Percentiles rank a stretch among this genome's conserved stretches.
Evolutionary conservation across 2,888 invertebrate species (phyloP).

Genomic region (Odontothrips loti): DNA sequence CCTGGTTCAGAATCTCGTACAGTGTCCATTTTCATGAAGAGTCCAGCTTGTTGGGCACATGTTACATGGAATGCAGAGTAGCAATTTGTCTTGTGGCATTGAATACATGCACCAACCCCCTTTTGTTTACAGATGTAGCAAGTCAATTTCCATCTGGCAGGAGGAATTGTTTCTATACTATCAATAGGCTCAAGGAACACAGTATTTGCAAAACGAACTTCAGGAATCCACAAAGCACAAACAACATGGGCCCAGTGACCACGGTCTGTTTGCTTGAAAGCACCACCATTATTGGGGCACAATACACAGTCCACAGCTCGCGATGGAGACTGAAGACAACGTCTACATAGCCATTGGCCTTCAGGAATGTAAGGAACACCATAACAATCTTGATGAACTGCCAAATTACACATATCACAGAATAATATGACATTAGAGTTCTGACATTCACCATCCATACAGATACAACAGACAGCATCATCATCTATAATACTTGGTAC

Average conservation of each 20-base stretch:
- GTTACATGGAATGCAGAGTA: slow-evolving; percentile 99
- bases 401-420: slow-evolving; percentile 99
- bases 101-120: slow-evolving; percentile 93
- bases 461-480: slow-evolving; percentile 98
- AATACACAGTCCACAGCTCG: slow-evolving; percentile 94
- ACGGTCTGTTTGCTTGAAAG: slow-evolving; percentile 96
- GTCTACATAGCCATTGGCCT: slow-evolving; percentile 95
- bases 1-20: slow-evolving; percentile 56
- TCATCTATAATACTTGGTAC: slow-evolving; percentile 81
- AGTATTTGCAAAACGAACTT: slow-evolving; percentile 96
- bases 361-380: slow-evolving; percentile 97
- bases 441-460: slow-evolving; percentile 97
- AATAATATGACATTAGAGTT: slow-evolving; percentile 98
- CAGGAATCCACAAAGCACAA: slow-evolving; percentile 98
- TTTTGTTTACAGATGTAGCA: slow-evolving; percentile 95
- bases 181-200: slow-evolving; percentile 96
- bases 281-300: slow-evolving; percentile 96
- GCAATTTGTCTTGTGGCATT: slow-evolving; percentile 94
- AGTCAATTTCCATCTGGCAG: slow-evolving; percentile 91
- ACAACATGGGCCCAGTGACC: slow-evolving; percentile 97
- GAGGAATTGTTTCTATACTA: slow-evolving; percentile 92
- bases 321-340: slow-evolving; percentile 94
- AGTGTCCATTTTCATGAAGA: slow-evolving; percentile 96
- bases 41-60: slow-evolving; percentile 92
- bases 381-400: slow-evolving; percentile 98